Conservation (phyloP, 2,113 vertebrate species). For the Semicossyphus pulcher region DNA sequence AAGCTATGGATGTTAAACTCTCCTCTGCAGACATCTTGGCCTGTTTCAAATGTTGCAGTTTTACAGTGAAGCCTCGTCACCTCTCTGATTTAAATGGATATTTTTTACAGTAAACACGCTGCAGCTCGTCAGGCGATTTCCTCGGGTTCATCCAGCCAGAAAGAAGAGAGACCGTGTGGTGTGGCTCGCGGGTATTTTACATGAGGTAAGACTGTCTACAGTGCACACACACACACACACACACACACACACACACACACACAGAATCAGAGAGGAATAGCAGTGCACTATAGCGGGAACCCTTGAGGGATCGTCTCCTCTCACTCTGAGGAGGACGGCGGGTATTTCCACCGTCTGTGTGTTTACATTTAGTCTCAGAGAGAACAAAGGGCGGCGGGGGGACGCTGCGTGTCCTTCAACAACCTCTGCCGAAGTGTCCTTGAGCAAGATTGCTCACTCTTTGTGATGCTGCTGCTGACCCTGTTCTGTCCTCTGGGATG, state of each 20-base stretch:
- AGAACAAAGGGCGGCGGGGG: conserved; percentile 44
- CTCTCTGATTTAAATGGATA: background rate
- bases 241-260: conserved; percentile 13
- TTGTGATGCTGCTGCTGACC: conserved; percentile 31
- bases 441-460: conserved; percentile 29
- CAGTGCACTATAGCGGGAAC: conserved; percentile 24
- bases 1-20: too few relatives aligned
- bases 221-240: background rate
- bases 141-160: conserved; percentile 58
- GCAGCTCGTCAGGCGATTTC: conserved; percentile 56
- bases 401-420: conserved; percentile 28
- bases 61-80: background rate
- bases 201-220: conserved; percentile 31
- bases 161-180: conserved; percentile 43
- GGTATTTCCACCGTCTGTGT: conserved; percentile 47
- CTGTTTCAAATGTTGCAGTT: background rate
- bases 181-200: conserved; percentile 52
- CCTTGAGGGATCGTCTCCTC: conserved; percentile 46
- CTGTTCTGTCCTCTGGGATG: conserved; percentile 28
- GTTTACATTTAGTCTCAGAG: conserved; percentile 41
- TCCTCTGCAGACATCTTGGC: too few relatives aligned
- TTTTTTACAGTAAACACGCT: conserved; percentile 21
- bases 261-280: background rate
- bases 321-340: conserved; percentile 6
- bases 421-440: conserved; percentile 48